Evolutionary conservation across 2,888 invertebrate genomes (phyloP).

Genomic region (Iphiclides podalirius): DNA sequence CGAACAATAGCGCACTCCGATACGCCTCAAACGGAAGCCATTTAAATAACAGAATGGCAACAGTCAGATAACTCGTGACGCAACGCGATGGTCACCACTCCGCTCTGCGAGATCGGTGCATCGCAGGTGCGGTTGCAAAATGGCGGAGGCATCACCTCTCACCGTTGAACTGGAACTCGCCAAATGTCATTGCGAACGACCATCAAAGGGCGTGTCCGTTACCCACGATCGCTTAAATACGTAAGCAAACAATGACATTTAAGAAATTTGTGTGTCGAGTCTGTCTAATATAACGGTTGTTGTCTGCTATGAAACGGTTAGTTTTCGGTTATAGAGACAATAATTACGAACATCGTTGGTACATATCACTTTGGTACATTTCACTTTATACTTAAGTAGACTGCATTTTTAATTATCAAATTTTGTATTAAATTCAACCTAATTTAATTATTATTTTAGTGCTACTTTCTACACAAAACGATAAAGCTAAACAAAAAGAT

Average conservation of each 20-base stretch:
- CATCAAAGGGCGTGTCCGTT: conserved; percentile 16
- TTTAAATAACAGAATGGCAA: too few species aligned
- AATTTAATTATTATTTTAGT: too few species aligned
- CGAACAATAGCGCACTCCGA: too few species aligned
- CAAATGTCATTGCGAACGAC: conserved; percentile 59
- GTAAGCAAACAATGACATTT: background rate
- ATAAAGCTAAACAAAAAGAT: too few species aligned
- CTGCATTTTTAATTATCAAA: too few species aligned
- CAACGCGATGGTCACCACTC: background rate
- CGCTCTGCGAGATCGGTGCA: conserved; percentile 3
- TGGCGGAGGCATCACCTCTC: conserved; percentile 44
- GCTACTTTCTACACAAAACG: too few species aligned
- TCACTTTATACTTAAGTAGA: too few species aligned
- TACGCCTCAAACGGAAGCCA: too few species aligned
- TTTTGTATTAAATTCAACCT: too few species aligned
- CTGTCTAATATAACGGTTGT: background rate
- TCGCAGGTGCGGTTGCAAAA: conserved; percentile 11
- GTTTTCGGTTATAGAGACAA: too few species aligned
- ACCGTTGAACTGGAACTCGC: conserved; percentile 38
- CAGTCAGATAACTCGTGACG: background rate
- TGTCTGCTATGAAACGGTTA: background rate
- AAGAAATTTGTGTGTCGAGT: background rate
- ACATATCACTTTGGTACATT: too few species aligned
- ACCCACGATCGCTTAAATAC: conserved; percentile 3
- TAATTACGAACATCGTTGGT: too few species aligned